Evolutionary conservation across 2,113 vertebrate species (phyloP).

Genomic region (Tragelaphus imberbis): DNA sequence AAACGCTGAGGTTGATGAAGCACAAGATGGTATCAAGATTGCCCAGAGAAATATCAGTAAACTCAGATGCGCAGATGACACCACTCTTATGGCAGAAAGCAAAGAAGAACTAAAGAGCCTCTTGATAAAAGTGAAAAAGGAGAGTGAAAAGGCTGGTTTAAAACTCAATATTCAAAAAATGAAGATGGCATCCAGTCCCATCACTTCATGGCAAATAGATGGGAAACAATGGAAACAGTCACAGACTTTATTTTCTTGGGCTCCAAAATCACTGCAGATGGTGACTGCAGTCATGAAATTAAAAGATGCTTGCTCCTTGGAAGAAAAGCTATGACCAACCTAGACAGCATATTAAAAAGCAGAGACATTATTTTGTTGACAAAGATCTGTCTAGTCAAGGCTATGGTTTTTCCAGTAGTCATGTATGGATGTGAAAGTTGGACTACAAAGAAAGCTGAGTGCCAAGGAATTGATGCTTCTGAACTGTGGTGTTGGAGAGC

Average conservation of each 20-base stretch:
- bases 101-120: background rate
- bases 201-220: background rate
- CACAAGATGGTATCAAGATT: background rate
- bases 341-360: background rate
- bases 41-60: background rate
- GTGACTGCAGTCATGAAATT: background rate
- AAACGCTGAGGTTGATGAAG: background rate
- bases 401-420: background rate
- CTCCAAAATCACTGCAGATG: background rate
- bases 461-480: fast-evolving
- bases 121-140: background rate
- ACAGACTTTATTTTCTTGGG: background rate
- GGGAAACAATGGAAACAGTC: background rate
- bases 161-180: background rate
- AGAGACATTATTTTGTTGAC: background rate
- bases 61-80: background rate
- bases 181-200: background rate
- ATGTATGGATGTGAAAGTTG: background rate
- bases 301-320: background rate
- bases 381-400: background rate
- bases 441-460: background rate
- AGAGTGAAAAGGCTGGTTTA: background rate
- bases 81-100: background rate
- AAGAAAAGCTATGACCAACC: background rate
- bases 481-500: background rate